Percentiles rank a stretch among this genome's conserved stretches.
Evolutionary conservation across 2,113 vertebrate genomes (phyloP).

Genomic region (Phyllostomus hastatus): DNA sequence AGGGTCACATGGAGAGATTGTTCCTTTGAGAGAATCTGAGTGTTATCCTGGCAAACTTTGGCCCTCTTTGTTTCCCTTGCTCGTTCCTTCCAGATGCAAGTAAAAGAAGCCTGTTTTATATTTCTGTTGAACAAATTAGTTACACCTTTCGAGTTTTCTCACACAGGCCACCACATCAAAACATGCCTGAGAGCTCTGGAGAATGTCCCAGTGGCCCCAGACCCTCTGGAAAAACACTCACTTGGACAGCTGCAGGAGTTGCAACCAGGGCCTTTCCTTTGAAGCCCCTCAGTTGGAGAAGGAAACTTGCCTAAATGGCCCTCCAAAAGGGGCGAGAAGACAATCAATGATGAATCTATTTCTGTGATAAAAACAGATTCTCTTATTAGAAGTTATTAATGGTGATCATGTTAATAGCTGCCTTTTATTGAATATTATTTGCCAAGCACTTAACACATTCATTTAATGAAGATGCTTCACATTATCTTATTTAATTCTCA

Average conservation of each 20-base stretch:
- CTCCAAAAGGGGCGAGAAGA: not conserved
- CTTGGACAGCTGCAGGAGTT: not conserved
- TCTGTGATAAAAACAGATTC: not conserved
- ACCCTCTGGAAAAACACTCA: constrained; percentile 47
- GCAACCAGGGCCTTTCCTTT: not conserved
- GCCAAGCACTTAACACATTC: constrained; percentile 22
- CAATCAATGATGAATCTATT: not conserved
- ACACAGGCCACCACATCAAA: not conserved
- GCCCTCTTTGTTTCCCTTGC: not conserved
- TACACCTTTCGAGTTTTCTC: constrained; percentile 55
- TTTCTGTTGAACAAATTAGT: constrained; percentile 61
- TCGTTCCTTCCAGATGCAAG: not conserved
- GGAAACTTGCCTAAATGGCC: not conserved
- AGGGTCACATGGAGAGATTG: not conserved
- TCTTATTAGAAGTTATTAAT: not conserved
- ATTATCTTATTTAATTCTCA: constrained; percentile 29
- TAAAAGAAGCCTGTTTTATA: constrained; percentile 35
- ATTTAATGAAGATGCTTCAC: constrained; percentile 5
- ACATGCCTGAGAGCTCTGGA: constrained; percentile 28
- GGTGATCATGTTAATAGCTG: not conserved
- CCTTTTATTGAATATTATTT: not conserved
- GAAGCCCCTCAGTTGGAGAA: not conserved
- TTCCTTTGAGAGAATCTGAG: not conserved
- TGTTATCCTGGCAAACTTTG: not conserved
- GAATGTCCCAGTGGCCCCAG: constrained; percentile 3